Base-by-base conservation (phyloP, 2,797 vertebrate species). In the Gephyroberyx darwinii region DNA sequence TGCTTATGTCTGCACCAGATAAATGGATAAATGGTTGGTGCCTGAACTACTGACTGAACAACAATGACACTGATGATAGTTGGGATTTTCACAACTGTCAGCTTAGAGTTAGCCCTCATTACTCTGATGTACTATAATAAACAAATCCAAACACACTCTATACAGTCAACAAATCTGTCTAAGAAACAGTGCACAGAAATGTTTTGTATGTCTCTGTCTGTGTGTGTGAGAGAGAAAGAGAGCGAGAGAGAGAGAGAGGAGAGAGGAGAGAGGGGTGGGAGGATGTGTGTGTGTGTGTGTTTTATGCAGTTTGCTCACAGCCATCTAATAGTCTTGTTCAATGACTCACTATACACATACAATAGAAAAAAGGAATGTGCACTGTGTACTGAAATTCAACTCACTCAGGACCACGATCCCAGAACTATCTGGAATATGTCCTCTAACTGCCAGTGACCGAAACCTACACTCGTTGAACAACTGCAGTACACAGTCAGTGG, bases 401-500 rank as follows among this genome's bases (percentile, higher is more conserved):
- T 80, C 64, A 65, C 65, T 71, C 65, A 65, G 69, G 72, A 88
- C 85, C 86, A 77, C 81, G 83, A 81, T 75, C 82, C 80, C 71
- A 87, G 75, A 89, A 75, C 71, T 78, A 84, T 84, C 84, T 86
- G 87, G 77, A 87, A 88, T 80, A 80, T 88, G 87, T 89, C 83
- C 77, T 86, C 82, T 82, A 74, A 74, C 81, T 84, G 86, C 84
- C 83, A 85, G 78, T 65, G 84, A 87, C 81, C 81, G 83, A 88
- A 90, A 86, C 72, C 74, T 86, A 88, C 78, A 87, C 87, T 87
- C 71, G 70, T 71, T 73, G 77, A 90, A 90, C 90, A 88, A 88
- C 85, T 90, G 86, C 81, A 84, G 87, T 77, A 87, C 92, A 90
- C 89, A 87, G 85, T 80, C 76, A 83, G 88, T 81, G 88, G 88